Evolutionary conservation across 2,888 invertebrate genomes (phyloP).

Genomic region (Liodrosophila aerea): DNA sequence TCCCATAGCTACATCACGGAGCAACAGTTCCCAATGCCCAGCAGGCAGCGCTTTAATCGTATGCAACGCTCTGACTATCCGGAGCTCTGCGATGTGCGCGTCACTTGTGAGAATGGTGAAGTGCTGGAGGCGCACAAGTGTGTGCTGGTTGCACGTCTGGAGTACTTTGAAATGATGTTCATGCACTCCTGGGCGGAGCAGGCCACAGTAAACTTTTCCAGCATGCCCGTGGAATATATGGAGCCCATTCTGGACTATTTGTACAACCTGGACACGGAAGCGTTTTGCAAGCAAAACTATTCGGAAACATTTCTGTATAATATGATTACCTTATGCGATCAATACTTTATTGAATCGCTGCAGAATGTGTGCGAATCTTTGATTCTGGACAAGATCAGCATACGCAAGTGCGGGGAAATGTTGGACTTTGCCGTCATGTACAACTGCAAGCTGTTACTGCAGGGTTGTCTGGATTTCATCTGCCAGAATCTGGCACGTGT

Average conservation of each 20-base stretch:
- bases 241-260: conserved; percentile 88
- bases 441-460: conserved; percentile 88
- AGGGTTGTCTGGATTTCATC: conserved; percentile 90
- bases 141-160: conserved; percentile 90
- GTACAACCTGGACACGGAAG: conserved; percentile 87
- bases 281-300: conserved; percentile 85
- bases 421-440: conserved; percentile 89
- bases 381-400: conserved; percentile 86
- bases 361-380: conserved; percentile 88
- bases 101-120: conserved; percentile 84
- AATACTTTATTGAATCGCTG: conserved; percentile 88
- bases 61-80: conserved; percentile 83
- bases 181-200: conserved; percentile 87
- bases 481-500: conserved; percentile 88
- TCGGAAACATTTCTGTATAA: conserved; percentile 88
- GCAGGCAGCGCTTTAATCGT: conserved; percentile 66
- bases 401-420: conserved; percentile 90
- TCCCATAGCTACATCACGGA: conserved; percentile 57
- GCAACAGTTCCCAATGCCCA: conserved; percentile 57
- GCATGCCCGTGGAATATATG: conserved; percentile 82
- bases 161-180: conserved; percentile 94
- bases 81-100: conserved; percentile 86
- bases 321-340: conserved; percentile 90
- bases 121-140: conserved; percentile 89
- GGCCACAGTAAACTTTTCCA: conserved; percentile 73